Base-by-base conservation (phyloP, 2,113 vertebrate genomes). In the Tragulus kanchil region DNA sequence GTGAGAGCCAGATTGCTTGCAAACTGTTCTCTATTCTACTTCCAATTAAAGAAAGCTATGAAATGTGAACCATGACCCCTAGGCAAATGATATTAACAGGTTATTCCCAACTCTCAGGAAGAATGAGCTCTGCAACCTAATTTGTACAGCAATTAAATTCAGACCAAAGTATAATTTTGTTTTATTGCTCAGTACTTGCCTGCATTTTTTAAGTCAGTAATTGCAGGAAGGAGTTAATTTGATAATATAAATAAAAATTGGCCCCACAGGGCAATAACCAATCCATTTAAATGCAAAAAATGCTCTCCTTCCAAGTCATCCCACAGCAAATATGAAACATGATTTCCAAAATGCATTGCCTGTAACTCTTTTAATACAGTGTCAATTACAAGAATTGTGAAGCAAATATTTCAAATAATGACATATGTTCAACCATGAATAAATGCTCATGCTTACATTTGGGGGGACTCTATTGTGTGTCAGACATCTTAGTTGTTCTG, bases 161-260 rank as follows among this genome's bases (percentile, higher is more conserved):
- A 67, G 45, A 83, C 52, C 86, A 85, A 85, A 65, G 71, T 93
- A 93, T 42, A 86, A 91, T 82, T 69, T 67, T 85, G 90, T 87
- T 95, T 94, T 81, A 90, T 83, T 98, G 59, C 56, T 90, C 79
- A 77, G 21, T 83, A 86, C 0, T 4, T 36, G 88, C 48, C 31
- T 95, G 17, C 9, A 75, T 89, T 48, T 85, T 96, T 81, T 58
- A 92, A 93, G 61, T 45, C 64, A 67, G 19, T 59, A 95, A 95
- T 61, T 90, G 84, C 15, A 75, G 64, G 69, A 67, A 84, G 79
- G 69, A 83, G 67, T 95, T 92, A 83, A 89, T 90, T 81, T 93
- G 78, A 91, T 58, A 69, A 89, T 45, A 69, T 77, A 94, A 95
- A 92, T 92, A 85, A 97, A 97, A 97, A 78, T 26, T 71, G 77